A percentile compares a stretch with the other conserved stretches of the same genome.
These are phyloP conservation scores for Caradrina kadenii DNA, from an alignment of 2,888 invertebrate genomes.

Conservation along the genomic window DNA sequence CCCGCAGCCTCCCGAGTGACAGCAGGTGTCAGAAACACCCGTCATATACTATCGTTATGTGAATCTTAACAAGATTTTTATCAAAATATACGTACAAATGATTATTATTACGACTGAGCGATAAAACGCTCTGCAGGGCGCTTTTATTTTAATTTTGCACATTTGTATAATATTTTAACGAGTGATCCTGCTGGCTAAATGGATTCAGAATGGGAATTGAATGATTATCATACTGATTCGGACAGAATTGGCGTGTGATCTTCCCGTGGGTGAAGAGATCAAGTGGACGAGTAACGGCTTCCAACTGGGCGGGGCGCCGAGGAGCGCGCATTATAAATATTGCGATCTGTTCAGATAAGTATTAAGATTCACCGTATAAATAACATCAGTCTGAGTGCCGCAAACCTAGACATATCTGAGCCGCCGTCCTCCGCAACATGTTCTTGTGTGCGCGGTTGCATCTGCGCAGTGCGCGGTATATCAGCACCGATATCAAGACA, in stretches of 20 bases:
- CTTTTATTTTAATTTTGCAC: slow-evolving; percentile 54
- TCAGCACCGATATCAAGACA: slow-evolving; percentile 56
- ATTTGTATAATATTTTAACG: slow-evolving; percentile 59
- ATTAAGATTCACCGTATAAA: neutral
- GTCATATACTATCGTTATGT: slow-evolving; percentile 21
- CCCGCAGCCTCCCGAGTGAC: slow-evolving; percentile 26
- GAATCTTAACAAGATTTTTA: slow-evolving; percentile 37
- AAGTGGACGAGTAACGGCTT: slow-evolving; percentile 11
- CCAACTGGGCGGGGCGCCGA: slow-evolving; percentile 20
- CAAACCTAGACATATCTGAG: neutral
- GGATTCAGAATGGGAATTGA: slow-evolving; percentile 45
- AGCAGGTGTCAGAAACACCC: slow-evolving; percentile 45
- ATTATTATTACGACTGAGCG: slow-evolving; percentile 46
- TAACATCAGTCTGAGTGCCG: slow-evolving; percentile 12
- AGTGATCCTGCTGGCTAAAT: slow-evolving; percentile 35
- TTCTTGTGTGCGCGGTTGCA: slow-evolving; percentile 12
- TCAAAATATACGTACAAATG: slow-evolving; percentile 49
- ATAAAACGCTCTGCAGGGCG: slow-evolving; percentile 61
- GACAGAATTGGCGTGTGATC: slow-evolving; percentile 25
- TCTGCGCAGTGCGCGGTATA: slow-evolving; percentile 11
- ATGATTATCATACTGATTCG: slow-evolving; percentile 45
- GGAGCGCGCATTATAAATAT: neutral
- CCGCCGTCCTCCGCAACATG: neutral
- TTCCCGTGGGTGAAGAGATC: slow-evolving; percentile 37
- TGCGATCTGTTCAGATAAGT: neutral